Evolutionary conservation across 2,888 invertebrate genomes (phyloP).

Genomic region (Pyralis farinalis): DNA sequence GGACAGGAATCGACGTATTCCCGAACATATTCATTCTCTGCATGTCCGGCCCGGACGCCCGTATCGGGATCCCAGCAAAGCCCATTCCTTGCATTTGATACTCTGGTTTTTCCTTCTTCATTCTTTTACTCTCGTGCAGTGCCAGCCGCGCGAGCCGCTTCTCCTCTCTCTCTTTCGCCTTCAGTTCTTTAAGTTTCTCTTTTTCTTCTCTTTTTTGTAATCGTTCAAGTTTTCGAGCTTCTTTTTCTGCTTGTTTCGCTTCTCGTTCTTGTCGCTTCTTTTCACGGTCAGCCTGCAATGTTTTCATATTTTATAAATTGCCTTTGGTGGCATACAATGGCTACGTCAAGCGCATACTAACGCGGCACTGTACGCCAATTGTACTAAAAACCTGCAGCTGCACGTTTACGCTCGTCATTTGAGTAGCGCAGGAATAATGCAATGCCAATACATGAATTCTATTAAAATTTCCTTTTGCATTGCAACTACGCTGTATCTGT

Average conservation of each 20-base stretch:
- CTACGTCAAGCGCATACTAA: too few relatives aligned
- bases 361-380: too few relatives aligned
- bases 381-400: too few relatives aligned
- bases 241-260: constrained; percentile 71
- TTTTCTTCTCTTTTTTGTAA: constrained; percentile 74
- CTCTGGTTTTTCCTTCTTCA: constrained; percentile 58
- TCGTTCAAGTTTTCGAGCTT: constrained; percentile 66
- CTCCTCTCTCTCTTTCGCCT: constrained; percentile 73
- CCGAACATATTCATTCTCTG: constrained; percentile 24
- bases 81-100: constrained; percentile 34
- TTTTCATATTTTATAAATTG: background rate
- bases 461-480: too few relatives aligned
- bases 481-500: too few relatives aligned
- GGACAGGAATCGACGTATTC: constrained; percentile 15
- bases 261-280: constrained; percentile 78
- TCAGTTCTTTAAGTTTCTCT: constrained; percentile 64
- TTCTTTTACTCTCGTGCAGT: constrained; percentile 61
- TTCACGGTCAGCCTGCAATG: constrained; percentile 69
- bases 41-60: constrained; percentile 21
- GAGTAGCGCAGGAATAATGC: too few relatives aligned
- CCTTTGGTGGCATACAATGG: too few relatives aligned
- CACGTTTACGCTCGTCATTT: too few relatives aligned
- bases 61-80: constrained; percentile 25
- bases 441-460: too few relatives aligned
- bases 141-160: constrained; percentile 63